Conservation (phyloP, 92 coral and sea anemone genomes). For the Plumapathes pennacea region DNA sequence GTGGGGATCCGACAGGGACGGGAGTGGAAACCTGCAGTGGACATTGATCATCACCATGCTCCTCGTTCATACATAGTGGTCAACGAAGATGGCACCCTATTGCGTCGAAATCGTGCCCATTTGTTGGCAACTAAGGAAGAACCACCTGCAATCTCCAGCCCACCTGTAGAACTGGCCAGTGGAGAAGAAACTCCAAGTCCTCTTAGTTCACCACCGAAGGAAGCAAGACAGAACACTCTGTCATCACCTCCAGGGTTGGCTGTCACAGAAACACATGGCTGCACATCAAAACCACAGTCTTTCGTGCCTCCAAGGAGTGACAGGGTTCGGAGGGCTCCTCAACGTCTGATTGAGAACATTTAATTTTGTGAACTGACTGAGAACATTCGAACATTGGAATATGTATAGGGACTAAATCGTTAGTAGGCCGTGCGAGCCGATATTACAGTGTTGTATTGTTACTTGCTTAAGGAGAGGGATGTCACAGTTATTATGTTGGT, state of each 20-base stretch:
- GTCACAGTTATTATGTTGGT: too few species aligned
- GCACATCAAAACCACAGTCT: too few species aligned
- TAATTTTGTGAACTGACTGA: conserved; percentile 2
- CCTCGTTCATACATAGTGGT: conserved; percentile 25
- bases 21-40: conserved; percentile 27
- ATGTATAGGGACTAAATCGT: too few species aligned
- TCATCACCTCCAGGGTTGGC: too few species aligned
- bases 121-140: conserved; percentile 13
- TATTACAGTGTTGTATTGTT: too few species aligned
- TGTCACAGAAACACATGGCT: too few species aligned
- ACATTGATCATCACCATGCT: conserved; percentile 8
- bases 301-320: conserved; percentile 1
- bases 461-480: too few species aligned
- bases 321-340: conserved; percentile 2
- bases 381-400: too few species aligned
- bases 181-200: conserved; percentile 1
- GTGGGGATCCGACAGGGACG: conserved; percentile 20
- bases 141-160: conserved; percentile 1
- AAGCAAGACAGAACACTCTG: too few species aligned
- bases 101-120: conserved; percentile 26
- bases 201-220: neutral
- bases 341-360: conserved; percentile 1
- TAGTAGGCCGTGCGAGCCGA: too few species aligned
- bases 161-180: conserved; percentile 4
- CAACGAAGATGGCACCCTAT: conserved; percentile 19